phyloP scores from a whole-genome alignment of 2,888 invertebrate species.

The Standfussiana lucernea region DNA sequence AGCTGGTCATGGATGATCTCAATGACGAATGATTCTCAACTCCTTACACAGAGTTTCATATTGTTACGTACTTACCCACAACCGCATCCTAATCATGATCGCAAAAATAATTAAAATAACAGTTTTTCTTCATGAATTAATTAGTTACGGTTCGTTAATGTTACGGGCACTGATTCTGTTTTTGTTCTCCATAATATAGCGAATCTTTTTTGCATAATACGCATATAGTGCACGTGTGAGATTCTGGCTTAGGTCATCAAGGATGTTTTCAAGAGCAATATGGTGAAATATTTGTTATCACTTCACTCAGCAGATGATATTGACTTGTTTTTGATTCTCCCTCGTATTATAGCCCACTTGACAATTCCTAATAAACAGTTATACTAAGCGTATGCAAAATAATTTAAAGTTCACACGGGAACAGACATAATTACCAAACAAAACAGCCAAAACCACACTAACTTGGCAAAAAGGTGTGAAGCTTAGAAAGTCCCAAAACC shows the following conservation, averaged over 20 bases:
- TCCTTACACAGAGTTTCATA: constrained; percentile 23
- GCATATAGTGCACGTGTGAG: constrained; percentile 16
- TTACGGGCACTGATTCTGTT: constrained; percentile 57
- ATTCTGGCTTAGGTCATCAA: background rate
- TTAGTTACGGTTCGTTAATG: constrained; percentile 57
- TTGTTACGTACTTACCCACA: background rate
- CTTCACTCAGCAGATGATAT: constrained; percentile 2
- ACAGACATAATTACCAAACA: background rate
- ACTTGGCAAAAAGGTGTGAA: background rate
- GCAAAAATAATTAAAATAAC: constrained; percentile 33
- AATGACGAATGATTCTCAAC: constrained; percentile 22
- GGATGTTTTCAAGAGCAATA: constrained; percentile 2
- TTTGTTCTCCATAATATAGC: constrained; percentile 24
- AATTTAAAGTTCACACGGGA: background rate
- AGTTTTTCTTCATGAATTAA: constrained; percentile 50
- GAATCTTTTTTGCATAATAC: constrained; percentile 33
- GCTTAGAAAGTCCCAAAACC: constrained; percentile 12
- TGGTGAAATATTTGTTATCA: constrained; percentile 21
- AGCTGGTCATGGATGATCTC: constrained; percentile 6
- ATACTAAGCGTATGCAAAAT: background rate
- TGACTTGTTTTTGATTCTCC: constrained; percentile 6
- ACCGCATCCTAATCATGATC: constrained; percentile 15
- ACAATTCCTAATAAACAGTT: constrained; percentile 4
- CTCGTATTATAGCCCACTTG: background rate
- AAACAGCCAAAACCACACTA: background rate